Percentiles rank a stretch among this genome's conserved stretches.
phyloP scores from a whole-genome alignment of 2,888 invertebrate species.

The Zootermopsis nevadensis region DNA sequence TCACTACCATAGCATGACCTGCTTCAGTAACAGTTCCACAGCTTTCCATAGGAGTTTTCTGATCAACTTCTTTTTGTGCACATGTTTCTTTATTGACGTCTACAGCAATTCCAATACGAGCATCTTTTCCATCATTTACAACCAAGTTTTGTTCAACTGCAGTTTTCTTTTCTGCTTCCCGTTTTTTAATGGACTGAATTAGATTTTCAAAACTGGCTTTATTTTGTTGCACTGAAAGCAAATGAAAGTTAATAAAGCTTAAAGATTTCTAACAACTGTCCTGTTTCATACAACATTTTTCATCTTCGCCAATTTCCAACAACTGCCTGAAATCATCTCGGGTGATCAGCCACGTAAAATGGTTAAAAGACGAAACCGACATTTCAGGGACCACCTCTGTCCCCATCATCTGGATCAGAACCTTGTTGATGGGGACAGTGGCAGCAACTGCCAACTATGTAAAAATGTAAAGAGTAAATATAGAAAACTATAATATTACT shows the following conservation, averaged over 20 bases:
- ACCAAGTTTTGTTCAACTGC: slow-evolving; percentile 48
- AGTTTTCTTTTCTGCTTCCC: slow-evolving; percentile 53
- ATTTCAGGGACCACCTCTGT: no score
- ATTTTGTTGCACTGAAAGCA: slow-evolving; percentile 59
- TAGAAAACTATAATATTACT: no score
- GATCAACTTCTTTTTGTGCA: neutral
- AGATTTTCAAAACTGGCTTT: slow-evolving; percentile 60
- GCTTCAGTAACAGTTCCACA: slow-evolving; percentile 1
- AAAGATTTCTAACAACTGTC: neutral
- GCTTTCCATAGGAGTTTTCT: neutral
- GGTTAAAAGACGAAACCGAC: no score
- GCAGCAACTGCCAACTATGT: no score
- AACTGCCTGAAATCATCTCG: no score
- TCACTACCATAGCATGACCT: neutral
- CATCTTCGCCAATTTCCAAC: no score
- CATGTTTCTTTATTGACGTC: neutral
- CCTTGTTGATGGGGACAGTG: no score
- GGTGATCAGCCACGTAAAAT: no score
- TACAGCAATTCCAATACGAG: no score
- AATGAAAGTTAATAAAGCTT: slow-evolving; percentile 30
- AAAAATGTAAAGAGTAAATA: no score
- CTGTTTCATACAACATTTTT: no score
- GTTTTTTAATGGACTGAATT: slow-evolving; percentile 59
- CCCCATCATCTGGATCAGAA: no score
- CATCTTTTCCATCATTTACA: neutral